phyloP scores from a whole-genome alignment of 92 coral and sea anemone species.

The Desmophyllum pertusum region DNA sequence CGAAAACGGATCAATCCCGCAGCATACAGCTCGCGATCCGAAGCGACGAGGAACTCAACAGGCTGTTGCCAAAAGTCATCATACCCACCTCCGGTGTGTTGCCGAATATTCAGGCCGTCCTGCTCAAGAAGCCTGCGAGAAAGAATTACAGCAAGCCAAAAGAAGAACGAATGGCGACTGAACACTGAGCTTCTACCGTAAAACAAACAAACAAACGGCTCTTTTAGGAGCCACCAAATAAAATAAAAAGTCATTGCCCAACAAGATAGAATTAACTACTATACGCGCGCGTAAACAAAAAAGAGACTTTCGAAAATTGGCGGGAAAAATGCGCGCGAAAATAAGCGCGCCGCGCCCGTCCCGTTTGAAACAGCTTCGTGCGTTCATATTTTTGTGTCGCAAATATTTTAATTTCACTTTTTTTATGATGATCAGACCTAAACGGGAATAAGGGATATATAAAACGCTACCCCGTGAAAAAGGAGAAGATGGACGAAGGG shows the following conservation, averaged over 20 bases:
- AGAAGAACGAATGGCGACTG: background rate
- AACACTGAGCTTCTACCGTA: background rate
- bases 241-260: background rate
- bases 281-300: no score
- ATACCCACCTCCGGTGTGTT: constrained; percentile 66
- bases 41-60: constrained; percentile 64
- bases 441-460: background rate
- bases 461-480: background rate
- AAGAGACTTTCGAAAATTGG: background rate
- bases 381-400: background rate
- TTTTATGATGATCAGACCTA: background rate
- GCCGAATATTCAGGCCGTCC: constrained; percentile 71
- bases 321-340: constrained; percentile 49
- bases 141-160: background rate
- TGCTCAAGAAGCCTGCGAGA: constrained; percentile 36
- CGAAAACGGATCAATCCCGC: constrained; percentile 59
- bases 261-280: no score
- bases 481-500: background rate
- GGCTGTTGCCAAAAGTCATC: constrained; percentile 56
- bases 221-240: constrained; percentile 1
- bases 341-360: background rate
- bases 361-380: background rate
- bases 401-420: background rate
- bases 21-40: constrained; percentile 62
- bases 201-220: background rate